Percentiles rank a stretch among this genome's conserved stretches.
Evolutionary conservation across 1,140 invertebrate species (phyloP).

Genomic region (Phenacoccus solenopsis): DNA sequence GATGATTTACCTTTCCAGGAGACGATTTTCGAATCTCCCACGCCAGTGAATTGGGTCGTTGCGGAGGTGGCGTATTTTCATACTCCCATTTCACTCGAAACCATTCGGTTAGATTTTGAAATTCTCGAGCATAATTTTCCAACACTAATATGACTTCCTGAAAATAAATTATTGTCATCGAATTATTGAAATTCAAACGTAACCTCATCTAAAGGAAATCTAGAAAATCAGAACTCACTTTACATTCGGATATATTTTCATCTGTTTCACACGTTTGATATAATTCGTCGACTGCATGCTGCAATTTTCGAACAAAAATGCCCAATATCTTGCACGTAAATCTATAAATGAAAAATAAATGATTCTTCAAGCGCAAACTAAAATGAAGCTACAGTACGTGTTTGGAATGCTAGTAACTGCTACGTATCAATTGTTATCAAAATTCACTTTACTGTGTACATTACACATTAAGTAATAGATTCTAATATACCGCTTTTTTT

Average conservation of each 20-base stretch:
- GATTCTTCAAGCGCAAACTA: no score
- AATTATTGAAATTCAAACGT: not conserved
- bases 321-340: conserved; percentile 83
- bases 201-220: not conserved
- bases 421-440: no score
- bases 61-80: conserved; percentile 70
- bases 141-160: conserved; percentile 87
- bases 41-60: conserved; percentile 73
- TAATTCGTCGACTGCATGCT: conserved; percentile 67
- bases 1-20: conserved; percentile 42
- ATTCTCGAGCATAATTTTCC: conserved; percentile 87
- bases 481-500: conserved; percentile 57
- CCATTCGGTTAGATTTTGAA: conserved; percentile 83
- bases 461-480: no score
- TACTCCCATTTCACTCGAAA: conserved; percentile 86
- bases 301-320: conserved; percentile 87
- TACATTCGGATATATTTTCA: conserved; percentile 48
- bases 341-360: conserved; percentile 38
- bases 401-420: no score
- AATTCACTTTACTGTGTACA: no score
- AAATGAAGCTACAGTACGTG: no score
- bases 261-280: conserved; percentile 50
- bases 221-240: conserved; percentile 37
- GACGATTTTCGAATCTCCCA: conserved; percentile 93
- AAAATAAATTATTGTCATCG: conserved; percentile 10